Percentiles rank a stretch among this genome's conserved stretches.
Evolutionary conservation across 2,797 vertebrate species (phyloP).

Genomic region (Scolopax rusticola): DNA sequence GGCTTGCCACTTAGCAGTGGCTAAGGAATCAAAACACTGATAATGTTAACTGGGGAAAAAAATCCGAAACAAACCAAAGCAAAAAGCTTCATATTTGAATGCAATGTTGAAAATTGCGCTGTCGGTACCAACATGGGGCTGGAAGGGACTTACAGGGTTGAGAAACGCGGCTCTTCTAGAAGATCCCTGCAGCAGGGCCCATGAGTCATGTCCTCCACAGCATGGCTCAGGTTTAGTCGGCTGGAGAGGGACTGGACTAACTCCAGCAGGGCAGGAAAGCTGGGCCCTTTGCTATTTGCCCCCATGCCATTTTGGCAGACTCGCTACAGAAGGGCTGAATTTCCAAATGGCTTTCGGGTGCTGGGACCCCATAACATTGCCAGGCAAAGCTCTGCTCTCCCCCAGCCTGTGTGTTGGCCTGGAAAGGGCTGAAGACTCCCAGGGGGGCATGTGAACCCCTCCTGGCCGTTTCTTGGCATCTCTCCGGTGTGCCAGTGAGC

Average conservation of each 20-base stretch:
- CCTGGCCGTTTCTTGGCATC: not conserved
- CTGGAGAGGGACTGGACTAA: not conserved
- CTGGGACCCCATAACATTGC: not conserved
- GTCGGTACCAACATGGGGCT: not conserved
- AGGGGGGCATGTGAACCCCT: not conserved
- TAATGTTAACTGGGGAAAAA: not conserved
- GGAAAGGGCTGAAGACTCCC: not conserved
- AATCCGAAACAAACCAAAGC: no score
- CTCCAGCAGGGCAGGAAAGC: not conserved
- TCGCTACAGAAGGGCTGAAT: fast-evolving
- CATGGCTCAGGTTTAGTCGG: not conserved
- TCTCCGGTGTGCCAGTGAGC: fast-evolving
- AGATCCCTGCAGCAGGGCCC: not conserved
- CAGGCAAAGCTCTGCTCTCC: not conserved
- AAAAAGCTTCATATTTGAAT: not conserved
- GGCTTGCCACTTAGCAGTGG: no score
- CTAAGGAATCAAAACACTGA: not conserved
- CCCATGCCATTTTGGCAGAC: fast-evolving
- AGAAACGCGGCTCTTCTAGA: not conserved
- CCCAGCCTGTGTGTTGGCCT: not conserved
- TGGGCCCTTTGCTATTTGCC: not conserved
- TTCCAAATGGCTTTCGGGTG: not conserved
- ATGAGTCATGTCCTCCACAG: not conserved
- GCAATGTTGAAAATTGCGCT: not conserved
- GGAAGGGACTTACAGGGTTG: not conserved